These are phyloP conservation scores for Cotesia chilonis DNA, from an alignment of 1,140 invertebrate genomes.

Conservation along the genomic window DNA sequence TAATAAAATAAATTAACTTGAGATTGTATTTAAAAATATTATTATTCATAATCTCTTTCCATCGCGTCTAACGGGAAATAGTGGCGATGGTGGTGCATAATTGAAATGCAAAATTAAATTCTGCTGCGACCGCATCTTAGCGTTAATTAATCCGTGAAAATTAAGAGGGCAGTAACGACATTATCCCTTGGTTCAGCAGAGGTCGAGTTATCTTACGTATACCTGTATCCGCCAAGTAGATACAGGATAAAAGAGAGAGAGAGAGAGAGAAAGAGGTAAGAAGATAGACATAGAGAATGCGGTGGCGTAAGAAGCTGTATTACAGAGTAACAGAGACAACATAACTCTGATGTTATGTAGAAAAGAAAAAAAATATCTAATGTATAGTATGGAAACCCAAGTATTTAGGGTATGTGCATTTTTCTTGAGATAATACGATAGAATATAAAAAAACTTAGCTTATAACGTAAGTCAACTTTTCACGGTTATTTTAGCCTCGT, in stretches of 20 bases:
- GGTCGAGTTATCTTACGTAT: not conserved
- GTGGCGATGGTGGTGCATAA: constrained; percentile 29
- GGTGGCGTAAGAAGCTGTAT: no score
- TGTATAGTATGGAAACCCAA: not conserved
- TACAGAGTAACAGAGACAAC: no score
- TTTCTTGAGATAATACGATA: constrained; percentile 21
- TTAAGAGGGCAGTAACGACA: constrained; percentile 39
- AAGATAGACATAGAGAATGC: not conserved
- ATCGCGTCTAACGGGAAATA: constrained; percentile 1
- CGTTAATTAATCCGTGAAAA: constrained; percentile 43
- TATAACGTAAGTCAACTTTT: constrained; percentile 12
- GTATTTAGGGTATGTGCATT: constrained; percentile 14
- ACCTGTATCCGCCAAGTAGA: not conserved
- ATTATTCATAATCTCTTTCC: constrained; percentile 3
- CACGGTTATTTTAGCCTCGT: not conserved
- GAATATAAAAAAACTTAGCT: constrained; percentile 26
- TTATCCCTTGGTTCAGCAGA: constrained; percentile 30
- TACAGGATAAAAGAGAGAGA: constrained; percentile 3
- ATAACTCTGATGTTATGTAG: not conserved
- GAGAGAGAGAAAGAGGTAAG: constrained; percentile 2
- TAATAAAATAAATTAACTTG: no score
- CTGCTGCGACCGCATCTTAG: constrained; percentile 37
- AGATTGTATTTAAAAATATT: not conserved
- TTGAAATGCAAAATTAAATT: constrained; percentile 43
- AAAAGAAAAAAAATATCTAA: not conserved